phyloP scores from a whole-genome alignment of 2,888 invertebrate species.

The Rotaria magnacalcarata region DNA sequence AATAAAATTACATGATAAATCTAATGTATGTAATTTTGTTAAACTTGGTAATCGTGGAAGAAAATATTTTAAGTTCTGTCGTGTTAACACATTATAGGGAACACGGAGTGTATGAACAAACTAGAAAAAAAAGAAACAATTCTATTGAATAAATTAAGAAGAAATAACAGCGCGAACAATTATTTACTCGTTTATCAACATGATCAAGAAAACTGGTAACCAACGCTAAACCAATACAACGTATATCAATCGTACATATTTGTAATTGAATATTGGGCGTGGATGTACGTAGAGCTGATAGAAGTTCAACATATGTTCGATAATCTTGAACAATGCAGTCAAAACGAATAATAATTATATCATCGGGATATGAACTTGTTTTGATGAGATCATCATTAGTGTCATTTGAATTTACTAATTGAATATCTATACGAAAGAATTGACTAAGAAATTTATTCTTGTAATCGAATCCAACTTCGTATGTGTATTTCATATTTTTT shows the following conservation, averaged over 20 bases:
- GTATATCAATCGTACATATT: conserved; percentile 33
- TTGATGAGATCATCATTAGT: conserved; percentile 40
- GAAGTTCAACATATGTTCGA: conserved; percentile 42
- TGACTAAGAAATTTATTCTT: no score
- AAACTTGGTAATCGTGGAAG: not conserved
- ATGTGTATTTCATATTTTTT: no score
- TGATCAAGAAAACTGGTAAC: conserved; percentile 16
- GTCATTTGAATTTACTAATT: not conserved
- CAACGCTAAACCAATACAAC: conserved; percentile 33
- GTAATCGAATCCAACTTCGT: no score
- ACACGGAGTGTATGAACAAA: conserved; percentile 19
- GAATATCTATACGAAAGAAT: no score
- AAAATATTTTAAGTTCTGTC: conserved; percentile 12
- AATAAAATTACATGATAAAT: conserved; percentile 46
- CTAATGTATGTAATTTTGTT: conserved; percentile 34
- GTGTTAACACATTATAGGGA: conserved; percentile 13
- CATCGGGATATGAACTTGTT: conserved; percentile 39
- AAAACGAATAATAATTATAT: conserved; percentile 40
- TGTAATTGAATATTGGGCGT: conserved; percentile 30
- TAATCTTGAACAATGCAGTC: conserved; percentile 44
- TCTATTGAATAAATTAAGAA: not conserved
- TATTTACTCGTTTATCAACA: conserved; percentile 4
- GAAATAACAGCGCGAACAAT: not conserved
- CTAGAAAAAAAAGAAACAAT: not conserved
- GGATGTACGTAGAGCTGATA: conserved; percentile 35